Conservation (phyloP, 2,888 invertebrate genomes). For the Mycalesis mineus region DNA sequence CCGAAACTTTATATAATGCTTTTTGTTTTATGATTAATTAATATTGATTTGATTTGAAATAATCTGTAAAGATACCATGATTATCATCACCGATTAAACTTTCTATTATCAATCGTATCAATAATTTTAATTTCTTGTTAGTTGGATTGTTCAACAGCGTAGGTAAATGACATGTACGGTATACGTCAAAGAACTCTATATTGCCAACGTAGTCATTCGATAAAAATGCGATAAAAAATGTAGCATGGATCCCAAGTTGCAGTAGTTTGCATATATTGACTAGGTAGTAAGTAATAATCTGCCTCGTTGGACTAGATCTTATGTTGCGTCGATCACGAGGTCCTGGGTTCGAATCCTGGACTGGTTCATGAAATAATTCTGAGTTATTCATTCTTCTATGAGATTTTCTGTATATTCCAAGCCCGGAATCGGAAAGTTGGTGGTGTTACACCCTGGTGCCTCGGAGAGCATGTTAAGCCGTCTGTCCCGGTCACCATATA, state of each 20-base stretch:
- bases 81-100: slow-evolving; percentile 16
- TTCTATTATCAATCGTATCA: slow-evolving; percentile 19
- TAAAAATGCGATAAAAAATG: neutral
- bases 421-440: too few relatives aligned
- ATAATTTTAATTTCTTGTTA: slow-evolving; percentile 8
- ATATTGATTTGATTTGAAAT: slow-evolving; percentile 7
- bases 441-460: too few relatives aligned
- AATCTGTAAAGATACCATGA: slow-evolving; percentile 13
- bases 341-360: neutral
- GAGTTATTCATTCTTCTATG: too few relatives aligned
- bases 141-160: slow-evolving; percentile 11
- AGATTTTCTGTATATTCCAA: too few relatives aligned
- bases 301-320: neutral
- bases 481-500: too few relatives aligned
- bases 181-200: slow-evolving; percentile 15
- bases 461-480: too few relatives aligned
- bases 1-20: neutral
- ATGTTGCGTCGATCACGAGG: too few relatives aligned
- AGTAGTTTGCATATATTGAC: neutral
- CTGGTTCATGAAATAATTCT: too few relatives aligned
- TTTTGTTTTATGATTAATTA: slow-evolving; percentile 4
- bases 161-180: slow-evolving; percentile 11
- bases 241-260: neutral
- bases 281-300: neutral
- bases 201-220: slow-evolving; percentile 16